These are phyloP conservation scores for Nezara viridula DNA, from an alignment of 2,888 invertebrate species.

Conservation along the genomic window DNA sequence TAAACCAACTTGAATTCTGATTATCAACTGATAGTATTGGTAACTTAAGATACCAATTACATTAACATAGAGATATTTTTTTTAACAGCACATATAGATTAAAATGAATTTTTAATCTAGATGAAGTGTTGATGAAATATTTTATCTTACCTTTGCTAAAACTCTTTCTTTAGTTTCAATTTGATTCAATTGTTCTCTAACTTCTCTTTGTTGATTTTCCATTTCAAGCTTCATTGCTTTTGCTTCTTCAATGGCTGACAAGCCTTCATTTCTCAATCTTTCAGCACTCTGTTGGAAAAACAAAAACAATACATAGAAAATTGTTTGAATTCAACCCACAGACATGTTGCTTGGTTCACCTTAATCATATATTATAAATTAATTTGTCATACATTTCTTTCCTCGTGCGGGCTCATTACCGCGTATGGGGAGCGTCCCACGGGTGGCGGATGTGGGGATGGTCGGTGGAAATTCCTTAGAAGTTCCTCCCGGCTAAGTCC, in stretches of 20 bases:
- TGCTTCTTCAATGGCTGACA: conserved; percentile 61
- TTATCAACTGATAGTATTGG: no score
- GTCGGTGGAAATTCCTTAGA: no score
- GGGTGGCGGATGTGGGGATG: no score
- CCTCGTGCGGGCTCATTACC: no score
- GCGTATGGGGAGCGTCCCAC: no score
- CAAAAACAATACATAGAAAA: neutral
- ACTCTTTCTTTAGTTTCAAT: conserved; percentile 62
- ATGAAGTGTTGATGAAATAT: neutral
- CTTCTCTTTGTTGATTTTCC: conserved; percentile 60
- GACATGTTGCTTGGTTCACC: no score
- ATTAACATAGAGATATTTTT: no score
- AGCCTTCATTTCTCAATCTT: conserved; percentile 61
- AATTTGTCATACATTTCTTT: no score
- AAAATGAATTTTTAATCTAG: neutral
- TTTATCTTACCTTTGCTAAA: conserved; percentile 60
- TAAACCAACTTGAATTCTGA: no score
- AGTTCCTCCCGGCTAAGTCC: no score
- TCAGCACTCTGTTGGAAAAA: conserved; percentile 62
- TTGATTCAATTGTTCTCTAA: conserved; percentile 60
- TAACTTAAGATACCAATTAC: no score
- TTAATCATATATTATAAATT: no score
- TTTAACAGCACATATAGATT: neutral
- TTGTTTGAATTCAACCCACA: neutral
- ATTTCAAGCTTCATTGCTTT: conserved; percentile 61